Percentiles rank a stretch among this genome's conserved stretches.
phyloP scores from a whole-genome alignment of 2,113 vertebrate species.

The Rhea pennata region DNA sequence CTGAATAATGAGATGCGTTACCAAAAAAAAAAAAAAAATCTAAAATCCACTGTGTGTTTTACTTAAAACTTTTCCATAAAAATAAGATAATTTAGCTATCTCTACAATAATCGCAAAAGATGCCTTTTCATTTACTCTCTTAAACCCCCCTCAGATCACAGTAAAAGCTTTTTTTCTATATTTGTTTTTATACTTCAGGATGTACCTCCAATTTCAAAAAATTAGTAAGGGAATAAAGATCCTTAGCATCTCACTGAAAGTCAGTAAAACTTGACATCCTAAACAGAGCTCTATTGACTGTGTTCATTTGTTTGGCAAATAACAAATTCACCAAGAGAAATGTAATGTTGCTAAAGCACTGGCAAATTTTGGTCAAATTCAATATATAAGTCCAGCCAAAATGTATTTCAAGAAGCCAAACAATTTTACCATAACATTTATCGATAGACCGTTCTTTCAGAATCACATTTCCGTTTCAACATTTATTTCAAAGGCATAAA shows the following conservation, averaged over 20 bases:
- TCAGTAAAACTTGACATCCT: background rate
- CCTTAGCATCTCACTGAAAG: background rate
- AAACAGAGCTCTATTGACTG: background rate
- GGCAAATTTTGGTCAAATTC: background rate
- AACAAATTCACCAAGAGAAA: background rate
- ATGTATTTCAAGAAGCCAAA: background rate
- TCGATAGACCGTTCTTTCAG: background rate
- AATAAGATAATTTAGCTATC: background rate
- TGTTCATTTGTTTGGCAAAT: background rate
- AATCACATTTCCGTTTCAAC: background rate
- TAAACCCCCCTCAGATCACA: background rate
- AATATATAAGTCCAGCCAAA: background rate
- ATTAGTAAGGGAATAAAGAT: background rate
- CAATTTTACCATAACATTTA: background rate
- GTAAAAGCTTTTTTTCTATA: background rate
- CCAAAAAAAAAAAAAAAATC: background rate
- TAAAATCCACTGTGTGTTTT: background rate
- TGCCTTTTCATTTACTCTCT: background rate
- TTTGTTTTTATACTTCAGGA: background rate
- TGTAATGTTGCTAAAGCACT: background rate
- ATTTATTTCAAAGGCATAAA: background rate
- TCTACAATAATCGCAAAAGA: background rate
- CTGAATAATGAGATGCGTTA: background rate
- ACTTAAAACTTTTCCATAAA: slow-evolving; percentile 16
- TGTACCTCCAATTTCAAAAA: background rate